phyloP scores from a whole-genome alignment of 2,113 vertebrate species.

The Hymenochirus boettgeri region DNA sequence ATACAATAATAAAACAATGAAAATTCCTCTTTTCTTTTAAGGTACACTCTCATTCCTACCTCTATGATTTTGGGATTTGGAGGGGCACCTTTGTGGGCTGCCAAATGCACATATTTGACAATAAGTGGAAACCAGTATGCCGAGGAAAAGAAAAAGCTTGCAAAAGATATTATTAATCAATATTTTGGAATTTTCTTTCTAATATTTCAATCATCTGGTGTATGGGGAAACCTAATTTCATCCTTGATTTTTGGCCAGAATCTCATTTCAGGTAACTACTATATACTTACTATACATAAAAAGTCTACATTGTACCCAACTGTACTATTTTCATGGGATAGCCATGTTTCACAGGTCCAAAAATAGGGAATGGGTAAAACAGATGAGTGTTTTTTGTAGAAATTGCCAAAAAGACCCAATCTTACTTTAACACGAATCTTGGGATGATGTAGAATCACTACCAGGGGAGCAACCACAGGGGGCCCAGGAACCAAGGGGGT shows the following conservation, averaged over 20 bases:
- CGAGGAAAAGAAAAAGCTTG: conserved; percentile 54
- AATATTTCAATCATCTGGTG: conserved; percentile 83
- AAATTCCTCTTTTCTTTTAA: conserved; percentile 46
- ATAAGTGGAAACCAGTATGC: conserved; percentile 68
- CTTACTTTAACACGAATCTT: no score
- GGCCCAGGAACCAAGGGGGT: no score
- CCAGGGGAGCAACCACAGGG: no score
- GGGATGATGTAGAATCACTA: no score
- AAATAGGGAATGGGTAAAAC: no score
- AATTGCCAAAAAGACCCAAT: no score
- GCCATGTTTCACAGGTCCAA: no score
- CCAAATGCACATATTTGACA: conserved; percentile 88
- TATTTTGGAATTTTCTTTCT: conserved; percentile 95
- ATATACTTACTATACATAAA: no score
- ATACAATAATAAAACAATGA: no score
- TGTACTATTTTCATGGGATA: no score
- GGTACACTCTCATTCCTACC: conserved; percentile 85
- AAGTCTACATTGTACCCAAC: no score
- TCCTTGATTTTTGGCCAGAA: conserved; percentile 82
- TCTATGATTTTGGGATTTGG: conserved; percentile 86
- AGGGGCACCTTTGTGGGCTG: conserved; percentile 88
- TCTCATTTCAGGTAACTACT: conserved; percentile 68
- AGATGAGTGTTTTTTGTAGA: no score
- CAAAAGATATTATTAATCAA: conserved; percentile 76
- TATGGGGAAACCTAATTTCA: conserved; percentile 94